These are phyloP conservation scores for Calephelis virginiensis DNA, from an alignment of 1,140 invertebrate species.

Conservation along the genomic window DNA sequence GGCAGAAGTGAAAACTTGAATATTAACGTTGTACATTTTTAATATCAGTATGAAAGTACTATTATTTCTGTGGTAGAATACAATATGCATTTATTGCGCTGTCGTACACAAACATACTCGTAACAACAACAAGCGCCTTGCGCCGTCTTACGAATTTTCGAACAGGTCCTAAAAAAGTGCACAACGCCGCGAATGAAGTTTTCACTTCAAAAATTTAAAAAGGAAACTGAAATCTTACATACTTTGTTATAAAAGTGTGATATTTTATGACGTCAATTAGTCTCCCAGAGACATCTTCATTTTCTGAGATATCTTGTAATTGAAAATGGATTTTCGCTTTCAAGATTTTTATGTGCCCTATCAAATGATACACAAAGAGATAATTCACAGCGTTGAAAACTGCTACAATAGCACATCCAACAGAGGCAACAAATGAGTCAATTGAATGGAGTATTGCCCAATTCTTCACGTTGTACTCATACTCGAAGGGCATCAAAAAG, in stretches of 20 bases:
- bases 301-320: conserved; percentile 28
- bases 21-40: too few species aligned
- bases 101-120: too few species aligned
- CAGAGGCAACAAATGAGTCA: conserved; percentile 29
- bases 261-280: conserved; percentile 41
- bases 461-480: conserved; percentile 37
- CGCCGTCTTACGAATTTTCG: too few species aligned
- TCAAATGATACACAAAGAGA: conserved; percentile 42
- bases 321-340: conserved; percentile 37
- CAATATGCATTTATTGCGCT: too few species aligned
- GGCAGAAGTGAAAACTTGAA: too few species aligned
- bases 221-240: conserved; percentile 26
- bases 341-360: conserved; percentile 46
- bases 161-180: too few species aligned
- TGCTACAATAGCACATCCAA: conserved; percentile 30
- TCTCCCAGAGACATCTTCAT: conserved; percentile 30
- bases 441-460: conserved; percentile 37
- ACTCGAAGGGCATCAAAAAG: conserved; percentile 47
- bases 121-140: too few species aligned
- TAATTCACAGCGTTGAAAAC: conserved; percentile 40
- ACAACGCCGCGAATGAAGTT: too few species aligned
- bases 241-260: conserved; percentile 46
- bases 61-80: too few species aligned
- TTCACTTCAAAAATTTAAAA: too few species aligned
- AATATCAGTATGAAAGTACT: too few species aligned